Percentiles rank a stretch among this genome's conserved stretches.
These are phyloP conservation scores for Platycnemis pennipes DNA, from an alignment of 2,888 invertebrate species.

Conservation along the genomic window DNA sequence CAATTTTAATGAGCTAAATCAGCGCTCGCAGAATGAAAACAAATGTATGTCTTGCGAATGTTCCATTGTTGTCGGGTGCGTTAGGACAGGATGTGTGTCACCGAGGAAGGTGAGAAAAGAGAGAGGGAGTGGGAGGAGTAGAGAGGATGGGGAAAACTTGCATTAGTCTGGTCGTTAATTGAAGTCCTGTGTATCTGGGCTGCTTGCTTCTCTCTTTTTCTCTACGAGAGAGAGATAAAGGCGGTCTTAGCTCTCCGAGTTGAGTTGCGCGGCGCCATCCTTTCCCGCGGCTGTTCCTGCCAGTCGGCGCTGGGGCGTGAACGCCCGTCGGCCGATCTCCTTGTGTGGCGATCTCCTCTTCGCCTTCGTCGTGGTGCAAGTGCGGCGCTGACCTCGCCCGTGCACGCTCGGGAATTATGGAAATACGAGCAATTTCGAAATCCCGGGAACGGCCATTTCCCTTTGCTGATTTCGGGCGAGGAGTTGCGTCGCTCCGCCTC, in stretches of 20 bases:
- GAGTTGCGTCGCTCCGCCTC: background rate
- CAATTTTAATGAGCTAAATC: background rate
- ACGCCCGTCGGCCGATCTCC: background rate
- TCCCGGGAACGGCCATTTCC: background rate
- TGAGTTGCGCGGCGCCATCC: background rate
- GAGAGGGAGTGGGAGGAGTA: background rate
- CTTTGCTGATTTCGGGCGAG: background rate
- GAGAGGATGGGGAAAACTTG: background rate
- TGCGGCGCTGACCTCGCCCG: background rate
- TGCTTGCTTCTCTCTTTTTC: background rate
- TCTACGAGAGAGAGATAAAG: background rate
- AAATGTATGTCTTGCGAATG: background rate
- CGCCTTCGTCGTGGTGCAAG: background rate
- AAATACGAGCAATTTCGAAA: background rate
- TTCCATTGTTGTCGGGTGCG: background rate
- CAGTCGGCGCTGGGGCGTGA: background rate
- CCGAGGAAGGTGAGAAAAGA: background rate
- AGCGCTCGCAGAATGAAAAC: background rate
- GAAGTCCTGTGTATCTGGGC: background rate
- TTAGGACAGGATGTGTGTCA: background rate
- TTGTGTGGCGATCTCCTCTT: background rate
- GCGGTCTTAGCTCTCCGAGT: background rate
- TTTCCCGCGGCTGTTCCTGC: background rate
- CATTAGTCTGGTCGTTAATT: background rate
- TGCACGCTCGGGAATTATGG: background rate